These are phyloP conservation scores for Plectropomus leopardus DNA, from an alignment of 2,113 vertebrate species.

Conservation along the genomic window DNA sequence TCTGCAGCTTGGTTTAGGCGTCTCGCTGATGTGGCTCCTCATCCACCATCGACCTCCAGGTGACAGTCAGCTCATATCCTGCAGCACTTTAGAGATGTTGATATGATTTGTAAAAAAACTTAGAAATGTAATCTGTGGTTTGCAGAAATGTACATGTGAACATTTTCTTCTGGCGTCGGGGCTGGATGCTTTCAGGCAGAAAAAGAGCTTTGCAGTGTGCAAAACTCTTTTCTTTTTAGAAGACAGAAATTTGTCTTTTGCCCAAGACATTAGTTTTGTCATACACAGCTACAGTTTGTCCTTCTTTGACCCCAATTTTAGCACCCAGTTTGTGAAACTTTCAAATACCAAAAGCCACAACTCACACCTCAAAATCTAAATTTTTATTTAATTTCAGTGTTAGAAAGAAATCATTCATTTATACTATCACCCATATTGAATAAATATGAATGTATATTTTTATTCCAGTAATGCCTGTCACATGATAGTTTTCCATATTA, in stretches of 20 bases:
- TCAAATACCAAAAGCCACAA: constrained; percentile 4
- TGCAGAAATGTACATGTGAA: too few species aligned
- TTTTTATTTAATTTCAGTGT: neutral
- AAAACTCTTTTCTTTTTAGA: too few species aligned
- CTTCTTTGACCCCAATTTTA: neutral
- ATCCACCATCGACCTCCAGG: too few species aligned
- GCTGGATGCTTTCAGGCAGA: neutral
- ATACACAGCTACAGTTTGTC: neutral
- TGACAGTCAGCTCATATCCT: too few species aligned
- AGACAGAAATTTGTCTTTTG: neutral
- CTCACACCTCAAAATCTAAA: neutral
- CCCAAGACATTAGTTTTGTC: neutral
- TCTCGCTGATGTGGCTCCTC: too few species aligned
- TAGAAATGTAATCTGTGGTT: too few species aligned
- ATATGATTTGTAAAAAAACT: too few species aligned
- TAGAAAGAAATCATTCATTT: neutral
- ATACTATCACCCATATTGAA: neutral
- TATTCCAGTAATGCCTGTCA: neutral
- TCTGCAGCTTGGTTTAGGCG: too few species aligned
- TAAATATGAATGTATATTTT: neutral
- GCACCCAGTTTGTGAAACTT: neutral
- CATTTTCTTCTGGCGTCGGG: too few species aligned
- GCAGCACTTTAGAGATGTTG: too few species aligned
- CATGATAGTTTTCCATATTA: neutral
- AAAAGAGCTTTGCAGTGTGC: neutral